Base-by-base conservation (phyloP, 2,797 vertebrate genomes). In the Channa striata region DNA sequence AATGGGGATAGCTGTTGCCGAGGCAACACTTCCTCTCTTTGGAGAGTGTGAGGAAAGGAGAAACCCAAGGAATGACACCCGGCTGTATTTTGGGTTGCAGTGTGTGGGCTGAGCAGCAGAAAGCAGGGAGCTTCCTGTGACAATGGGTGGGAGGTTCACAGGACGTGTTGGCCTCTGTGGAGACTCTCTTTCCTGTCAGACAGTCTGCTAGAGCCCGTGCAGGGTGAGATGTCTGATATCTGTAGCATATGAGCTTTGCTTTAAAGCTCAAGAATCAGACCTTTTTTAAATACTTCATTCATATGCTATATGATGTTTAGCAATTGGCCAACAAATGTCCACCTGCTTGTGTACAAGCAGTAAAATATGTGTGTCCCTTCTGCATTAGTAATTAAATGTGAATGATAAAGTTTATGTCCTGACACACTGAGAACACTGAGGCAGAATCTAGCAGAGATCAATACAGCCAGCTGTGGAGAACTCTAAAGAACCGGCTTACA, bases 1-100 rank as follows among this genome's bases (percentile, higher is more conserved):
- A 70, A 77, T 80, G 64, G 85, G 77, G 85, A 68, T 53, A 71
- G 63, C 65, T 83, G 87, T 90, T 88, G 78, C 88, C 71, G 64
- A 81, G 90, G 89, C 81, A 89, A 89, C 90, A 74, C 72, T 84
- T 85, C 73, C 85, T 82, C 73, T 80, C 74, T 70, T 36, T 52
- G 67, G 72, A 83, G 81, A 66, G 59, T 7, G 73, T 44, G 80
- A 84, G 77, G 76, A 60, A 81, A 70, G 68, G 77, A 80, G 60
- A 83, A 83, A 73, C 58, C 78, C 36, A 11, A 57, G 61, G 75
- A 89, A 80, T 84, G 86, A 81, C 87, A 89, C 81, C 68, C 56
- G 47, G 77, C 66, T 84, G 72, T 90, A 87, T 85, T 90, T 85
- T 58, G 64, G 81, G 84, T 77, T 87, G 65, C 52, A 69, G 79